Percentiles rank a stretch among this genome's conserved stretches.
Conservation (phyloP, 2,113 vertebrate species). For the Cephalopholis sonnerati region DNA sequence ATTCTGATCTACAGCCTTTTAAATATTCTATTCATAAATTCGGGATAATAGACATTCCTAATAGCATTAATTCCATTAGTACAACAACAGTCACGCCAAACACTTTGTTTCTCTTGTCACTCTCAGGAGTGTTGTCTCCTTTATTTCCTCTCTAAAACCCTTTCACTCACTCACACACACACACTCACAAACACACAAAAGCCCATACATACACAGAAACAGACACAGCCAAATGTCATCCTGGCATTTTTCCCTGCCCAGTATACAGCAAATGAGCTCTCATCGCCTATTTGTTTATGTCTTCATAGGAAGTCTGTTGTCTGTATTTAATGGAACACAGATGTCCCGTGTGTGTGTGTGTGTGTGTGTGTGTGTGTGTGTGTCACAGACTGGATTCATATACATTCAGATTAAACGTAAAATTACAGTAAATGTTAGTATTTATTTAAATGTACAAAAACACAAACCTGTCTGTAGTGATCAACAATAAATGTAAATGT, state of each 20-base stretch:
- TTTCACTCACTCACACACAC: neutral
- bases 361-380: slow-evolving; percentile 17
- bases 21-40: neutral
- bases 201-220: neutral
- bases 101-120: neutral
- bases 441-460: too few relatives aligned
- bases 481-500: neutral
- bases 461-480: neutral
- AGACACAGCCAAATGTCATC: slow-evolving; percentile 50
- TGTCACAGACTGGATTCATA: slow-evolving; percentile 3
- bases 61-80: neutral
- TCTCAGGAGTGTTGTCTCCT: neutral
- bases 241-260: slow-evolving; percentile 50
- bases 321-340: slow-evolving; percentile 46
- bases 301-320: slow-evolving; percentile 45
- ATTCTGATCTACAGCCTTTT: neutral
- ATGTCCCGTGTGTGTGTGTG: slow-evolving; percentile 19
- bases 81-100: too few relatives aligned
- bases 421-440: neutral
- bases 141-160: neutral
- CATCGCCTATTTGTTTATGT: slow-evolving; percentile 76
- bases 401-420: neutral
- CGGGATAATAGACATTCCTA: neutral
- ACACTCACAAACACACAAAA: neutral
- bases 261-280: slow-evolving; percentile 77